Conservation (phyloP, 2,797 vertebrate species). For the Furcifer pardalis region DNA sequence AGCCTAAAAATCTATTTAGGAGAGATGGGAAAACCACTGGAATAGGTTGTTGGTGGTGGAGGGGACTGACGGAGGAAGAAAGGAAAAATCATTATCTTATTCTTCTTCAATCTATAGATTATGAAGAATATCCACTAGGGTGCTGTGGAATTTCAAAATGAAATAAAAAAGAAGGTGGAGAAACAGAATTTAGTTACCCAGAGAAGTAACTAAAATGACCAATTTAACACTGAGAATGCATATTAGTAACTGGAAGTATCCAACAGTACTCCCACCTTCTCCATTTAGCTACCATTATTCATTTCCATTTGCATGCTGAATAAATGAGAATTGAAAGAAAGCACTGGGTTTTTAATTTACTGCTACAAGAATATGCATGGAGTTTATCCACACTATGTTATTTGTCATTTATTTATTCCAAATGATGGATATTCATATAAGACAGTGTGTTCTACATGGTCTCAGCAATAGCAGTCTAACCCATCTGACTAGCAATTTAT, state of each 20-base stretch:
- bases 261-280: background rate
- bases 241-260: background rate
- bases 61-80: too few relatives aligned
- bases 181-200: background rate
- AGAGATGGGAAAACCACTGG: too few relatives aligned
- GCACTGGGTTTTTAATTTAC: background rate
- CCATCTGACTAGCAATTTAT: constrained; percentile 1
- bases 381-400: background rate
- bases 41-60: too few relatives aligned
- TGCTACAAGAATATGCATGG: background rate
- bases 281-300: background rate
- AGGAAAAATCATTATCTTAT: too few relatives aligned
- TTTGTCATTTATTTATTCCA: background rate
- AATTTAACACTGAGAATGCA: background rate
- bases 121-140: background rate
- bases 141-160: background rate
- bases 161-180: background rate
- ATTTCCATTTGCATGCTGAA: background rate
- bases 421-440: constrained; percentile 13
- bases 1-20: too few relatives aligned
- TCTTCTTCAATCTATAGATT: background rate
- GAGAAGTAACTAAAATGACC: background rate
- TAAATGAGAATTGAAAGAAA: background rate
- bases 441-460: constrained; percentile 3
- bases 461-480: constrained; percentile 10